phyloP scores from a whole-genome alignment of 2,888 invertebrate species.

The Lydus trimaculatus region DNA sequence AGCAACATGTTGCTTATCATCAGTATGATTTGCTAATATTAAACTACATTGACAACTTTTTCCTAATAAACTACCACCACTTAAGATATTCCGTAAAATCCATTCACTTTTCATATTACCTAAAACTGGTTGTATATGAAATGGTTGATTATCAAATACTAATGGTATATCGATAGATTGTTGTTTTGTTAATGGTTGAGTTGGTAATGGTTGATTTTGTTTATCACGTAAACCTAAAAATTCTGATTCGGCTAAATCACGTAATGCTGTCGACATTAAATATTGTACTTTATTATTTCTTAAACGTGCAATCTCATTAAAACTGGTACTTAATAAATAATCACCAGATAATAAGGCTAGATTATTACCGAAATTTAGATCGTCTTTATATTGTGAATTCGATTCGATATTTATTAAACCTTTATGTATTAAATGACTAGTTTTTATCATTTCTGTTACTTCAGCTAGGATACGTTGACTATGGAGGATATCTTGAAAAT shows the following conservation, averaged over 20 bases:
- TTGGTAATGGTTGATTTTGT: conserved; percentile 82
- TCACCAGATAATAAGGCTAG: conserved; percentile 89
- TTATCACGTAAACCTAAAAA: conserved; percentile 83
- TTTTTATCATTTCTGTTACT: conserved; percentile 94
- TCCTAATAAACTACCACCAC: conserved; percentile 75
- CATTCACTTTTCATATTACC: conserved; percentile 79
- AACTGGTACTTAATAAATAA: conserved; percentile 89
- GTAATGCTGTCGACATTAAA: conserved; percentile 84
- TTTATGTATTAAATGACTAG: conserved; percentile 84
- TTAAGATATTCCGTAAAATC: conserved; percentile 77
- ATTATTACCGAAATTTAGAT: conserved; percentile 94
- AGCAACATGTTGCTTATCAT: conserved; percentile 76
- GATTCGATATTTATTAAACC: conserved; percentile 80
- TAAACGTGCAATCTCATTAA: conserved; percentile 82
- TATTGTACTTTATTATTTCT: conserved; percentile 82
- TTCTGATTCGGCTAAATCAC: conserved; percentile 88
- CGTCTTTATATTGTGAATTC: conserved; percentile 63
- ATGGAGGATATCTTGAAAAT: conserved; percentile 68
- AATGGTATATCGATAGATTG: conserved; percentile 41
- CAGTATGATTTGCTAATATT: conserved; percentile 79
- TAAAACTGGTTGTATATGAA: conserved; percentile 46
- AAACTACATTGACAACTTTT: conserved; percentile 87
- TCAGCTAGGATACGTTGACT: conserved; percentile 90
- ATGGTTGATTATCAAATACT: conserved; percentile 43
- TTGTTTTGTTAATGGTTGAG: conserved; percentile 62